A percentile compares a stretch with the other conserved stretches of the same genome.
phyloP scores from a whole-genome alignment of 2,888 invertebrate genomes.

The Agonopterix alstromeriana region DNA sequence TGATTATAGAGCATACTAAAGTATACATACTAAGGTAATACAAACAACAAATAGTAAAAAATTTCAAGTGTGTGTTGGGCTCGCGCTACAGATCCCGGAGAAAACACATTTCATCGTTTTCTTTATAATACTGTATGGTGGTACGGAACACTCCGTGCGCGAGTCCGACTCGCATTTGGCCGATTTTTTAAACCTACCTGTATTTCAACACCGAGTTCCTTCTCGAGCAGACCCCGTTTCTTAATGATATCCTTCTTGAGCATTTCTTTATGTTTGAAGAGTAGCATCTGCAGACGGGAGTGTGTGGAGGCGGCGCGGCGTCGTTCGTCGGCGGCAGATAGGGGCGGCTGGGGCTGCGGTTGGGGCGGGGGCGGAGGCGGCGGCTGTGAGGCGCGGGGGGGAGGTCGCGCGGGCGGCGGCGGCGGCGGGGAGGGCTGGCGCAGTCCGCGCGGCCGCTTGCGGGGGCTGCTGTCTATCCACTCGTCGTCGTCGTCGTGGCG shows the following conservation, averaged over 20 bases:
- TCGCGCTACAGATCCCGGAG: too few relatives aligned
- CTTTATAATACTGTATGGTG: too few relatives aligned
- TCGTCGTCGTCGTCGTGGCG: conserved; percentile 61
- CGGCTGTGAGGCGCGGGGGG: conserved; percentile 21
- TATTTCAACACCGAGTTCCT: conserved; percentile 92
- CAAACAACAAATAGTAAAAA: too few relatives aligned
- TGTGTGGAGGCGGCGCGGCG: conserved; percentile 74
- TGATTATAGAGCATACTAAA: too few relatives aligned
- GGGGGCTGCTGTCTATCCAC: conserved; percentile 58
- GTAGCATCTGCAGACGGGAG: conserved; percentile 82
- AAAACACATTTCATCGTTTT: too few relatives aligned
- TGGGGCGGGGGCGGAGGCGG: conserved; percentile 23
- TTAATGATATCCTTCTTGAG: conserved; percentile 95
- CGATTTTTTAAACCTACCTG: conserved; percentile 70
- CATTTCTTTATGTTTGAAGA: conserved; percentile 92
- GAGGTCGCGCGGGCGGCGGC: conserved; percentile 14
- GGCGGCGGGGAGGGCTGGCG: conserved; percentile 18
- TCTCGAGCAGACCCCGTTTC: conserved; percentile 91
- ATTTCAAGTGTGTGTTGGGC: too few relatives aligned
- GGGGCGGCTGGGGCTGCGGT: conserved; percentile 14
- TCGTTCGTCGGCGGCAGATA: conserved; percentile 54
- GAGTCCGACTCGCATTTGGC: too few relatives aligned
- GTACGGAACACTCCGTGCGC: too few relatives aligned
- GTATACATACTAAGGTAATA: too few relatives aligned
- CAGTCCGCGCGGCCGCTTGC: conserved; percentile 37